phyloP scores from a whole-genome alignment of 1,140 invertebrate species.

The Stenopsyche tienmushanensis region DNA sequence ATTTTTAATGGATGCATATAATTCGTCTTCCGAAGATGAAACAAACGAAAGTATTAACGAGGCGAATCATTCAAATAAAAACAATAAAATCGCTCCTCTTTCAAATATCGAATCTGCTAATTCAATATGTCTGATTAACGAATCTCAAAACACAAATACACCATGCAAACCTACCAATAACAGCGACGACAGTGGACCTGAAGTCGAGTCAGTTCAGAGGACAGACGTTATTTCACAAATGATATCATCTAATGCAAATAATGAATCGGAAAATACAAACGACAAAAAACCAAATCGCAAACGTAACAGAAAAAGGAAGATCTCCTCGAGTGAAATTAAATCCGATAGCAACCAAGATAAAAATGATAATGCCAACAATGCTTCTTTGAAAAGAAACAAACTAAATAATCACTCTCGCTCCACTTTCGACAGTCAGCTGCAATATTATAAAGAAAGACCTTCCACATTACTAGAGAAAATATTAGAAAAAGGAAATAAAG shows the following conservation, averaged over 20 bases:
- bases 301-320: conserved; percentile 31
- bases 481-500: conserved; percentile 60
- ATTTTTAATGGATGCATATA: conserved; percentile 57
- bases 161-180: not conserved
- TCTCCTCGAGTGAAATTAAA: too few species aligned
- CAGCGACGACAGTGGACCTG: conserved; percentile 51
- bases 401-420: conserved; percentile 43
- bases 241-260: conserved; percentile 22
- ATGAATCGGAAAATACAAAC: conserved; percentile 15
- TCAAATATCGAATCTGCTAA: too few species aligned
- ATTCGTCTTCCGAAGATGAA: conserved; percentile 54
- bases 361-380: conserved; percentile 4
- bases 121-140: too few species aligned
- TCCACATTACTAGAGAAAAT: conserved; percentile 60
- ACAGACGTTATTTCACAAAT: conserved; percentile 21
- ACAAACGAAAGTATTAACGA: conserved; percentile 44
- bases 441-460: conserved; percentile 44
- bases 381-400: conserved; percentile 35
- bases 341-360: conserved; percentile 38
- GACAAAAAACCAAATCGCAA: conserved; percentile 19
- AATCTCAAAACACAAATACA: too few species aligned
- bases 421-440: conserved; percentile 10
- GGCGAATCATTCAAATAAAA: conserved; percentile 40
- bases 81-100: not conserved
- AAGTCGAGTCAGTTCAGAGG: conserved; percentile 48